phyloP scores from a whole-genome alignment of 2,113 vertebrate species.

The Eubucco bourcierii region DNA sequence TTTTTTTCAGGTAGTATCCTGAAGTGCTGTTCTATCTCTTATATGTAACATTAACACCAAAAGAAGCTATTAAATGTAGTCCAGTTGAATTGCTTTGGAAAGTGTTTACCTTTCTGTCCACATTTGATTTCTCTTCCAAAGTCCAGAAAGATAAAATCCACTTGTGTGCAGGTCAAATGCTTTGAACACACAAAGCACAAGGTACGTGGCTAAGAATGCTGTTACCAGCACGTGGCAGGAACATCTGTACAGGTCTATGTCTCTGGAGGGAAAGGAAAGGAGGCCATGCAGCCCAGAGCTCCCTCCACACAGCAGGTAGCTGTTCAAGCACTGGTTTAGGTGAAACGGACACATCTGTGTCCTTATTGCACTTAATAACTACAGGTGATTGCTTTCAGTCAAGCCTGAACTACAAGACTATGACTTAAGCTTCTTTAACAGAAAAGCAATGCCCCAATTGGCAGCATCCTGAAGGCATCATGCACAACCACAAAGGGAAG shows the following conservation, averaged over 20 bases:
- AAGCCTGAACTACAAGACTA: constrained; percentile 5
- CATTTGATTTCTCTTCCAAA: constrained; percentile 17
- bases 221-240: constrained; percentile 4
- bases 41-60: constrained; percentile 18
- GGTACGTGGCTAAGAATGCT: constrained; percentile 9
- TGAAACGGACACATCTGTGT: background rate
- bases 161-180: constrained; percentile 5
- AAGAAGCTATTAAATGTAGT: constrained; percentile 23
- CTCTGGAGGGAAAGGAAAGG: background rate
- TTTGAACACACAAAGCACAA: constrained; percentile 11
- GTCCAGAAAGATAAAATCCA: constrained; percentile 62
- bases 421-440: background rate
- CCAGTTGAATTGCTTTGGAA: constrained; percentile 36
- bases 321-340: background rate
- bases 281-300: constrained; percentile 53
- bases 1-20: background rate
- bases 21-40: background rate
- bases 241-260: constrained; percentile 16
- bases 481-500: background rate
- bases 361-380: constrained; percentile 18
- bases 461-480: background rate
- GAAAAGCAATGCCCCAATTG: background rate
- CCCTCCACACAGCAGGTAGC: background rate
- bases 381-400: background rate
- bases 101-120: constrained; percentile 45